These are phyloP conservation scores for Carcinoscorpius rotundicauda DNA, from an alignment of 1,140 invertebrate species.

Conservation along the genomic window DNA sequence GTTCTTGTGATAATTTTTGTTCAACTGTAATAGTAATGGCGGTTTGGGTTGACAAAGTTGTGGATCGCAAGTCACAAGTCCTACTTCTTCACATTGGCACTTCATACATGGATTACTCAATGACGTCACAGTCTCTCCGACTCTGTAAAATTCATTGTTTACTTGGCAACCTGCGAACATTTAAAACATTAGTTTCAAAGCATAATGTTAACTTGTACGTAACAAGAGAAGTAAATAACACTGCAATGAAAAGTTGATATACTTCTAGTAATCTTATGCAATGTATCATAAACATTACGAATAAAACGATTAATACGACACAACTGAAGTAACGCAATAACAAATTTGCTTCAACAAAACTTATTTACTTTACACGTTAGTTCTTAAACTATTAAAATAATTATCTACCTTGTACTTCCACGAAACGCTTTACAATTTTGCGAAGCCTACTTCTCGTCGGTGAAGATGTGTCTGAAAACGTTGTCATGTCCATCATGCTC, in stretches of 20 bases:
- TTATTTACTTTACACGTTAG: too few relatives aligned
- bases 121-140: slow-evolving; percentile 65
- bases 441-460: too few relatives aligned
- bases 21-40: slow-evolving; percentile 45
- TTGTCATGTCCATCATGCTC: too few relatives aligned
- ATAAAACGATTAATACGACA: too few relatives aligned
- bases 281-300: not conserved
- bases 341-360: too few relatives aligned
- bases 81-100: slow-evolving; percentile 56
- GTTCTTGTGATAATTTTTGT: slow-evolving; percentile 19
- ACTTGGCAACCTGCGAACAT: slow-evolving; percentile 56
- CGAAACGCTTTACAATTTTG: too few relatives aligned
- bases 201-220: not conserved
- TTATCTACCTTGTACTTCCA: too few relatives aligned
- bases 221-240: not conserved
- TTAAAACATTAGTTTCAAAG: not conserved
- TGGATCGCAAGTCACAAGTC: slow-evolving; percentile 87
- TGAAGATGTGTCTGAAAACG: too few relatives aligned
- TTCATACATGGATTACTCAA: slow-evolving; percentile 79
- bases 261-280: not conserved
- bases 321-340: too few relatives aligned
- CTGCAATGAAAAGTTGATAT: not conserved
- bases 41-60: slow-evolving; percentile 73
- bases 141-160: slow-evolving; percentile 61
- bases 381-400: too few relatives aligned